Conservation (phyloP, 2,113 vertebrate genomes). For the Heterocephalus glaber region DNA sequence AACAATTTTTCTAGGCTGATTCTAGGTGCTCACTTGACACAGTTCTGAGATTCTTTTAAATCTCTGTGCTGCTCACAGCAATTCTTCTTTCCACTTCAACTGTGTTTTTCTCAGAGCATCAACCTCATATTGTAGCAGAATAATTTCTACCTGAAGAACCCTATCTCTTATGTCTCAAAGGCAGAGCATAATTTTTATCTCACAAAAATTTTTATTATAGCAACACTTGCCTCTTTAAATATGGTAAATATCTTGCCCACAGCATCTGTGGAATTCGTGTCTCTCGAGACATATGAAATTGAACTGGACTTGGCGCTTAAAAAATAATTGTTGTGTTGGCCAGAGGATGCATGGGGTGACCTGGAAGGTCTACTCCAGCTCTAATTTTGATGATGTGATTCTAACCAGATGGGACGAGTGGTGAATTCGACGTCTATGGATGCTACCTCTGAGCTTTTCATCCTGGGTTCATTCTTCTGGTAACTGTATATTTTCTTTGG, state of each 20-base stretch:
- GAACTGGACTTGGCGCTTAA: conserved; percentile 54
- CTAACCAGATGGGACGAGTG: conserved; percentile 78
- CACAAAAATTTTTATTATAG: neutral
- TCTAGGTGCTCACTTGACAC: neutral
- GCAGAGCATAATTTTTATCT: neutral
- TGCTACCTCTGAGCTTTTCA: conserved; percentile 77
- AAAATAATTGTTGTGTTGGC: conserved; percentile 58
- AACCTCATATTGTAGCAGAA: neutral
- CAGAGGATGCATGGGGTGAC: conserved; percentile 59
- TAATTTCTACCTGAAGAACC: neutral
- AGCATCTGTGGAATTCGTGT: conserved; percentile 67
- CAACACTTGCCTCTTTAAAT: conserved; percentile 54
- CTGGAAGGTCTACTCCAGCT: conserved; percentile 61
- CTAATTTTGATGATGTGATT: conserved; percentile 76
- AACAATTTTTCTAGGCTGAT: neutral
- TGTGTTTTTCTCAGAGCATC: neutral
- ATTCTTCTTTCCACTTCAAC: neutral
- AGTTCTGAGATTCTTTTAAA: neutral
- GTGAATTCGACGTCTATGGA: conserved; percentile 53
- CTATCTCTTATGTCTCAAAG: neutral
- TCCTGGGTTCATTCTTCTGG: conserved; percentile 75
- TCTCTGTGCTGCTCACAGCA: neutral
- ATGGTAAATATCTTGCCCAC: conserved; percentile 60
- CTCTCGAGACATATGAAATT: conserved; percentile 50
- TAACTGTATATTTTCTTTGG: conserved; percentile 82